These are phyloP conservation scores for Linurgus olivaceus DNA, from an alignment of 2,797 vertebrate species.

Conservation along the genomic window DNA sequence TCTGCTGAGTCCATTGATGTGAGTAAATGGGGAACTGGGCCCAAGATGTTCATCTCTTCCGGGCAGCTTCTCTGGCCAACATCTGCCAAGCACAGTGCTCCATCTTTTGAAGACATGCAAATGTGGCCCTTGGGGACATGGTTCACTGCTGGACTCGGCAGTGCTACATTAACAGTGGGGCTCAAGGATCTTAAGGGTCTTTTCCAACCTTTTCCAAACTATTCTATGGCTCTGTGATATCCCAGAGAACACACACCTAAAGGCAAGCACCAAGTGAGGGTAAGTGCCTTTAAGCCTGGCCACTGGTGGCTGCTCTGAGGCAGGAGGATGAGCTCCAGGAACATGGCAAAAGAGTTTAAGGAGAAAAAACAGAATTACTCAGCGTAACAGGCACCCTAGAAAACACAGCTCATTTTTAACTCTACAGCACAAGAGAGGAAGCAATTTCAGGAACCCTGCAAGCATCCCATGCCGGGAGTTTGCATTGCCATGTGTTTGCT, in stretches of 20 bases:
- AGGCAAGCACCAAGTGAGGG: accelerated
- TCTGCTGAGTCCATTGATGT: not conserved
- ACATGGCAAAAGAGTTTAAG: not conserved
- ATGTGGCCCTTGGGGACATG: not conserved
- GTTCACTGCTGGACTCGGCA: too few species aligned
- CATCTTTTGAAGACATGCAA: not conserved
- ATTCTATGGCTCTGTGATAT: not conserved
- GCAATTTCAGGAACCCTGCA: not conserved
- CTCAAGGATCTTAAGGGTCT: not conserved
- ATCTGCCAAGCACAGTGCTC: not conserved
- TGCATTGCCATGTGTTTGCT: not conserved
- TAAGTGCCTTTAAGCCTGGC: not conserved
- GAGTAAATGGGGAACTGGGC: not conserved
- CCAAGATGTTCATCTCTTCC: not conserved
- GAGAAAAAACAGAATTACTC: not conserved
- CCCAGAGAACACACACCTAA: not conserved
- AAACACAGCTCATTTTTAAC: not conserved
- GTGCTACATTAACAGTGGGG: accelerated
- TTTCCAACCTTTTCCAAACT: not conserved
- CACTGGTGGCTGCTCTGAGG: not conserved
- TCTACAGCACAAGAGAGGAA: not conserved
- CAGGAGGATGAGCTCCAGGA: not conserved
- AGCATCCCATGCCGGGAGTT: not conserved
- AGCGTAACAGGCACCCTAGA: accelerated
- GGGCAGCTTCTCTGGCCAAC: not conserved